A percentile compares a stretch with the other conserved stretches of the same genome.
phyloP scores from a whole-genome alignment of 2,888 invertebrate species.

The Thereva nobilitata region DNA sequence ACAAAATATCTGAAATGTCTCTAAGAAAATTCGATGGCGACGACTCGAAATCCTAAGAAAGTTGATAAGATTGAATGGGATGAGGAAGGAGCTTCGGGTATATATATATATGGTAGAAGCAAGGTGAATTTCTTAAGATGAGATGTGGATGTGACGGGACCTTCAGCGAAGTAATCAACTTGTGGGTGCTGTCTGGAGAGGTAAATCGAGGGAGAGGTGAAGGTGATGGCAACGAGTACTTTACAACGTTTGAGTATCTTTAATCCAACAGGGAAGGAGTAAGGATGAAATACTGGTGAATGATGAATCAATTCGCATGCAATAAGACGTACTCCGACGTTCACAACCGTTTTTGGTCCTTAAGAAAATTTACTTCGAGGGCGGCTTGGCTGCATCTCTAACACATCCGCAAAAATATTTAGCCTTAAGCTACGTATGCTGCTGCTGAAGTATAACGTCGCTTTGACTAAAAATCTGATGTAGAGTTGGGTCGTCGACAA shows the following conservation, averaged over 20 bases:
- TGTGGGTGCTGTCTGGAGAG: background rate
- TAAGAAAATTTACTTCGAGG: conserved; percentile 29
- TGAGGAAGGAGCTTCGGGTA: conserved; percentile 1
- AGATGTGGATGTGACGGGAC: background rate
- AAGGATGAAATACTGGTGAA: conserved; percentile 27
- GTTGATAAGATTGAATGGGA: conserved; percentile 9
- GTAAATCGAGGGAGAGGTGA: conserved; percentile 10
- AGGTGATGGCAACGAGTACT: conserved; percentile 9
- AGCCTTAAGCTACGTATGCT: conserved; percentile 15
- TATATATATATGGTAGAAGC: too few relatives aligned
- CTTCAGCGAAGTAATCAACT: conserved; percentile 25
- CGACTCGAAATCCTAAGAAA: conserved; percentile 20
- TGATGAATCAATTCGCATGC: conserved; percentile 39
- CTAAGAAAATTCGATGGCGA: conserved; percentile 32
- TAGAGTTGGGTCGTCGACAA: conserved; percentile 15
- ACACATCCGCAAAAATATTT: conserved; percentile 1
- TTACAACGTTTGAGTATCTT: conserved; percentile 18
- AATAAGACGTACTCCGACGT: conserved; percentile 27
- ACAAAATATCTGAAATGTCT: conserved; percentile 22
- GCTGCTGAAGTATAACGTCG: conserved; percentile 24
- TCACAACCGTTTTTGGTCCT: conserved; percentile 15
- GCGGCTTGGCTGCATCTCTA: conserved; percentile 6
- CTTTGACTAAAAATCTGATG: conserved; percentile 10
- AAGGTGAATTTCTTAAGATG: background rate
- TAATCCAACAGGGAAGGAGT: conserved; percentile 1